Conservation (phyloP, 2,888 invertebrate species). For the Machimus rusticus region DNA sequence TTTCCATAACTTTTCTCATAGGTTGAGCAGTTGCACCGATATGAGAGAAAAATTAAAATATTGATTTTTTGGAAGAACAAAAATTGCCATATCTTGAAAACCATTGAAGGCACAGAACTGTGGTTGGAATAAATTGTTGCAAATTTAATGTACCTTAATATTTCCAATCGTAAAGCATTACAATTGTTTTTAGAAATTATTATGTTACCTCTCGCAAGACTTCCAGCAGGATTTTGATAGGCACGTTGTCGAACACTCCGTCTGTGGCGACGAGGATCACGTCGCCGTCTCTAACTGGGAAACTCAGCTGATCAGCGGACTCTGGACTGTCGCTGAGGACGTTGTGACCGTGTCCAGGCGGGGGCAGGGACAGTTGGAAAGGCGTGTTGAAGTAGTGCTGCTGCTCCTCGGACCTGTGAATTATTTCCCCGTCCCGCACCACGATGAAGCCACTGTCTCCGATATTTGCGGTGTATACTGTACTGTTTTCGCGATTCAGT, state of each 20-base stretch:
- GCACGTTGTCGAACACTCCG: constrained; percentile 98
- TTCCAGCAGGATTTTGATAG: constrained; percentile 86
- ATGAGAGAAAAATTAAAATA: no score
- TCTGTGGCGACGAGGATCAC: constrained; percentile 96
- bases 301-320: constrained; percentile 87
- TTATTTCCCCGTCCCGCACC: constrained; percentile 83
- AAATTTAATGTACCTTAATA: no score
- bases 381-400: constrained; percentile 99
- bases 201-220: constrained; percentile 76
- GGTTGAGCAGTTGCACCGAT: no score
- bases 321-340: constrained; percentile 94
- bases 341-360: constrained; percentile 85
- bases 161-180: not conserved
- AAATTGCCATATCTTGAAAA: no score
- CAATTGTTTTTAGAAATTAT: not conserved
- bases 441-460: constrained; percentile 99
- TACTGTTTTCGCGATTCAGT: constrained; percentile 86
- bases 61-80: no score
- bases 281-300: constrained; percentile 88
- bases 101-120: no score
- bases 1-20: no score
- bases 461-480: constrained; percentile 94
- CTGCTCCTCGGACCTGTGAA: constrained; percentile 94
- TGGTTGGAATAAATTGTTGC: no score
- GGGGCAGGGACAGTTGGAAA: constrained; percentile 94